Conservation (phyloP, 2,888 invertebrate genomes). For the Druceiella hillmani region DNA sequence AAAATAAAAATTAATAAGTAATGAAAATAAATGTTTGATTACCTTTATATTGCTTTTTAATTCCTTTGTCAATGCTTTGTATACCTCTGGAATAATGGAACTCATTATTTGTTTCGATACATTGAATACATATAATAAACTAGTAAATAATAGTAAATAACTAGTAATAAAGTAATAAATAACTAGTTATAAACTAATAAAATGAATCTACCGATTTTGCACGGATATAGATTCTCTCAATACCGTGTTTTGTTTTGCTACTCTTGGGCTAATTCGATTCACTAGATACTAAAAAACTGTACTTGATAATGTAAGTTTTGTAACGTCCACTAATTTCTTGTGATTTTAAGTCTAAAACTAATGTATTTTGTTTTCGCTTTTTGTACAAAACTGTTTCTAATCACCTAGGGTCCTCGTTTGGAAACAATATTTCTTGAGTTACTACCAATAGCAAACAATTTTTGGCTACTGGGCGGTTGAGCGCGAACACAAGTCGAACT, state of each 20-base stretch:
- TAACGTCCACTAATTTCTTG: conserved; percentile 13
- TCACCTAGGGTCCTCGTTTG: conserved; percentile 13
- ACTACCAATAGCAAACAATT: conserved; percentile 13
- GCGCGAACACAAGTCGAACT: conserved; percentile 14
- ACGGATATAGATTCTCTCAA: conserved; percentile 12
- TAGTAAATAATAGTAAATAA: conserved; percentile 12
- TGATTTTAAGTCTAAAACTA: conserved; percentile 12
- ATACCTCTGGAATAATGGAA: conserved; percentile 10
- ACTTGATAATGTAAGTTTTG: conserved; percentile 12
- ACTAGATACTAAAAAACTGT: conserved; percentile 12
- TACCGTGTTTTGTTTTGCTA: conserved; percentile 11
- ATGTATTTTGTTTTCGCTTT: conserved; percentile 12
- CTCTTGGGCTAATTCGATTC: conserved; percentile 8
- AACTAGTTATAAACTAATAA: too few species aligned
- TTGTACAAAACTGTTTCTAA: conserved; percentile 10
- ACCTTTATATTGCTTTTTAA: conserved; percentile 3
- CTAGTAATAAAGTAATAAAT: too few species aligned
- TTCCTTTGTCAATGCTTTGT: conserved; percentile 7
- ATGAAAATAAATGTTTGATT: conserved; percentile 9
- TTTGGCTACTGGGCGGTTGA: conserved; percentile 13
- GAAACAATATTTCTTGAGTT: conserved; percentile 14
- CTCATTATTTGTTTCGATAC: conserved; percentile 12
- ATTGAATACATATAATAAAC: conserved; percentile 11
- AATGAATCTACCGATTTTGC: conserved; percentile 10
- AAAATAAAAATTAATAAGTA: conserved; percentile 9